A percentile compares a stretch with the other conserved stretches of the same genome.
These are phyloP conservation scores for Rhaphigaster nebulosa DNA, from an alignment of 2,888 invertebrate genomes.

Conservation along the genomic window DNA sequence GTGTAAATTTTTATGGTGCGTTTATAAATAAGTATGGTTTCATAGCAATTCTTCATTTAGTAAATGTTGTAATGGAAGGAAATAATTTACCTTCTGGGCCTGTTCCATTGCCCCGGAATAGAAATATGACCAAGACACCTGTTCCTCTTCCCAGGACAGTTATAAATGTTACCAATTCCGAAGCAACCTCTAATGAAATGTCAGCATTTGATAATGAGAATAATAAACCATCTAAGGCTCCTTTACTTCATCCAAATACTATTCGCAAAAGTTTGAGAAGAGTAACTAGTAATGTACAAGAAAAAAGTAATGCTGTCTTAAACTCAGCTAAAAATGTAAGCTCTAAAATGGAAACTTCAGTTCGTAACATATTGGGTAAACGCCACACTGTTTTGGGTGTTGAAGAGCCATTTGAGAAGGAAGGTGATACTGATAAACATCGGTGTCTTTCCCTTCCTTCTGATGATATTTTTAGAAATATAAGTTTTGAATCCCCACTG, in stretches of 20 bases:
- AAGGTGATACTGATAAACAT: constrained; percentile 67
- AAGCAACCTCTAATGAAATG: not conserved
- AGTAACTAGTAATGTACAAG: constrained; percentile 71
- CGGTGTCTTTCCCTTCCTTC: constrained; percentile 74
- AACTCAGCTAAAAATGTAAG: constrained; percentile 76
- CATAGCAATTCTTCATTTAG: not conserved
- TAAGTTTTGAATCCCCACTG: constrained; percentile 77
- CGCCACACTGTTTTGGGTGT: constrained; percentile 66
- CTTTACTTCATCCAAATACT: constrained; percentile 65
- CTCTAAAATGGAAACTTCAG: constrained; percentile 69
- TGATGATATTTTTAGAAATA: constrained; percentile 76
- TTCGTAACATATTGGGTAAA: constrained; percentile 68
- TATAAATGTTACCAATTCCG: constrained; percentile 33
- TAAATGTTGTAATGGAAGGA: constrained; percentile 18
- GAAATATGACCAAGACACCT: constrained; percentile 44
- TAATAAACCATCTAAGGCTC: not conserved
- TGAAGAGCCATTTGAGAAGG: constrained; percentile 61
- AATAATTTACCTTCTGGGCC: constrained; percentile 21
- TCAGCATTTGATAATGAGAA: not conserved
- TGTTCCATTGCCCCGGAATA: constrained; percentile 53
- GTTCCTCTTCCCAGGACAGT: constrained; percentile 56
- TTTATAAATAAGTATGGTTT: not conserved
- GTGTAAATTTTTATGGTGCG: not conserved
- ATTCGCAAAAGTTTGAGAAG: constrained; percentile 72
- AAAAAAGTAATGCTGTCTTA: constrained; percentile 75